Evolutionary conservation across 2,797 vertebrate species (phyloP).

Genomic region (Coranthus polyacanthus): DNA sequence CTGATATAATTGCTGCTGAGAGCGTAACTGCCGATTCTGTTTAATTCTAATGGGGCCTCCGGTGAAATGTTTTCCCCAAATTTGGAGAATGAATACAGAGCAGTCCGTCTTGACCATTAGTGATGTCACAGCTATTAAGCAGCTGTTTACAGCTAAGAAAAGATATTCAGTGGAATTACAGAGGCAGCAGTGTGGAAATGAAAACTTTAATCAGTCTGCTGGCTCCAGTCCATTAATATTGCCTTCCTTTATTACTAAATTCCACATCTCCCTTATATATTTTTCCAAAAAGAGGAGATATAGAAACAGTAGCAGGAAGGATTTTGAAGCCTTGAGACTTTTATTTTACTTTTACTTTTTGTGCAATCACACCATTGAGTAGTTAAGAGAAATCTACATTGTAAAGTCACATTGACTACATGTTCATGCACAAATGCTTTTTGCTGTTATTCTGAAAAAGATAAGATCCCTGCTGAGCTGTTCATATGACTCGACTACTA

Average conservation of each 20-base stretch:
- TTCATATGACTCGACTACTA: too few species aligned
- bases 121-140: constrained; percentile 45
- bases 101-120: constrained; percentile 27
- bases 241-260: constrained; percentile 3
- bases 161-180: not conserved
- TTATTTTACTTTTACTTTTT: too few species aligned
- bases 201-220: constrained; percentile 5
- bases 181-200: not conserved
- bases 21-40: constrained; percentile 66
- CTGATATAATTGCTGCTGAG: constrained; percentile 74
- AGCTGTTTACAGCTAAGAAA: constrained; percentile 48
- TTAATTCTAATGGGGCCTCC: constrained; percentile 48
- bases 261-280: not conserved
- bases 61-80: constrained; percentile 54
- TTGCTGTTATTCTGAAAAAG: too few species aligned
- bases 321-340: too few species aligned
- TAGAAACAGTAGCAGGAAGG: too few species aligned
- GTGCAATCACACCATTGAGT: too few species aligned
- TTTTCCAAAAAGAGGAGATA: not conserved
- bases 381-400: too few species aligned
- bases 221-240: constrained; percentile 8
- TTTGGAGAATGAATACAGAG: constrained; percentile 50
- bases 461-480: too few species aligned
- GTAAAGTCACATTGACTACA: too few species aligned
- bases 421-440: too few species aligned